Base-by-base conservation (phyloP, 2,888 invertebrate species). In the Standfussiana lucernea region DNA sequence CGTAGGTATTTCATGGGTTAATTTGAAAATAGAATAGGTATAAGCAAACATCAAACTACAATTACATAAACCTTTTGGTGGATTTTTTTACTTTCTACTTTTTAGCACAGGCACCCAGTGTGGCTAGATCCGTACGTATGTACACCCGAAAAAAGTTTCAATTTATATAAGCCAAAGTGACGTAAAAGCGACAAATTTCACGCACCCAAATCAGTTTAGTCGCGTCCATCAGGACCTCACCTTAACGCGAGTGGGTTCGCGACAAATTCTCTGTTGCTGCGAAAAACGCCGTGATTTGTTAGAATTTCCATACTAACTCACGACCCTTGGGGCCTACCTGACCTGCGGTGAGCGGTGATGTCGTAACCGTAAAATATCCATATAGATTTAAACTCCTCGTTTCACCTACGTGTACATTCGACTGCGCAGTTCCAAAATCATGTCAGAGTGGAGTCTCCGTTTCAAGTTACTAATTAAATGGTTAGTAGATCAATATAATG, bases 211-310 rank as follows among this genome's bases (percentile, higher is more conserved):
- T 66, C 65, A 62, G 69, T 74, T 69, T 66, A 75, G 71, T 80
- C 72, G 79, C 76, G 73, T 83, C 74, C 56, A 78, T 75, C 73
- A 83, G 50, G 75, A 86, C 65, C 77, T 72, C 56, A 86, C 88
- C 80, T 82, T 80, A 83, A 77, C 74, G 40, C 65, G 72, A 77
- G 78, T 80, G 74, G 77, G 84, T 67, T 75, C 42, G 53, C 74
- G 85, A 87, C 87, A 87, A 88, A 87, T 84, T 78, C 73, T 82
- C 73, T 83, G 83, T 87, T 85, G 75, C 83, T 72, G 67, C 73
- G 80, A 82, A 82, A 84, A 88, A 89, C 65, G 69, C 74, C 74
- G 86, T 86, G 86, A 90, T 90, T 88, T 89, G 85, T 90, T 89
- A 84, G 66, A 83, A 86, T 89, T 87, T 85, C 84, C 86, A 85